Conservation (phyloP, 2,888 invertebrate genomes). For the Pterostichus madidus region DNA sequence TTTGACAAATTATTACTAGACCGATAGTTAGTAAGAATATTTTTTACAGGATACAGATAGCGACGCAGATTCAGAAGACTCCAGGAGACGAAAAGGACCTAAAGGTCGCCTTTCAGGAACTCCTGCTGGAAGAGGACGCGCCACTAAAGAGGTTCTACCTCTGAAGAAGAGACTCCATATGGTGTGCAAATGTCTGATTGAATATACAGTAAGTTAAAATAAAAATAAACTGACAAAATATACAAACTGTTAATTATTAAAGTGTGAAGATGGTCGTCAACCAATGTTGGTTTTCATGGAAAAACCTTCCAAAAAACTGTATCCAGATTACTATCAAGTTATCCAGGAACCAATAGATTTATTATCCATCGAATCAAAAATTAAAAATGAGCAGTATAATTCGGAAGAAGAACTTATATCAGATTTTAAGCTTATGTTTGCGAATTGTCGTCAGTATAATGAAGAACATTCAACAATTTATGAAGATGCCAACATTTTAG, state of each 20-base stretch:
- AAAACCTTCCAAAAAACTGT: slow-evolving; percentile 95
- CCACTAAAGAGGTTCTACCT: slow-evolving; percentile 78
- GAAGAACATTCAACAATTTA: slow-evolving; percentile 97
- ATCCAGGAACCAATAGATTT: slow-evolving; percentile 97
- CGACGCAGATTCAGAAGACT: slow-evolving; percentile 77
- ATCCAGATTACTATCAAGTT: slow-evolving; percentile 97
- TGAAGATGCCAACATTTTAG: slow-evolving; percentile 94
- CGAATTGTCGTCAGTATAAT: slow-evolving; percentile 97
- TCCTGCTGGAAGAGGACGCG: slow-evolving; percentile 70
- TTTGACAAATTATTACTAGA: background rate
- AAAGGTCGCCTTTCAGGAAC: slow-evolving; percentile 72
- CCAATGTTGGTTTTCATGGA: slow-evolving; percentile 97
- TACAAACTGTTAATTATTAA: slow-evolving; percentile 69
- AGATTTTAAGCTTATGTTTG: slow-evolving; percentile 96
- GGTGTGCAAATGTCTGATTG: slow-evolving; percentile 87
- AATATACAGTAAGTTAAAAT: slow-evolving; percentile 80
- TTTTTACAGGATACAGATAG: slow-evolving; percentile 77
- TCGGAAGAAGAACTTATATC: slow-evolving; percentile 91
- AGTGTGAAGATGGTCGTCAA: slow-evolving; percentile 88
- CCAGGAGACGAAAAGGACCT: slow-evolving; percentile 73
- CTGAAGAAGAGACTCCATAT: slow-evolving; percentile 89
- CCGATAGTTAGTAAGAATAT: slow-evolving; percentile 1
- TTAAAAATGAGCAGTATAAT: slow-evolving; percentile 90
- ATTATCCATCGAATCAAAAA: slow-evolving; percentile 94
- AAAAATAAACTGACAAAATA: background rate